phyloP scores from a whole-genome alignment of 1,140 invertebrate species.

The Neodiprion virginianus region DNA sequence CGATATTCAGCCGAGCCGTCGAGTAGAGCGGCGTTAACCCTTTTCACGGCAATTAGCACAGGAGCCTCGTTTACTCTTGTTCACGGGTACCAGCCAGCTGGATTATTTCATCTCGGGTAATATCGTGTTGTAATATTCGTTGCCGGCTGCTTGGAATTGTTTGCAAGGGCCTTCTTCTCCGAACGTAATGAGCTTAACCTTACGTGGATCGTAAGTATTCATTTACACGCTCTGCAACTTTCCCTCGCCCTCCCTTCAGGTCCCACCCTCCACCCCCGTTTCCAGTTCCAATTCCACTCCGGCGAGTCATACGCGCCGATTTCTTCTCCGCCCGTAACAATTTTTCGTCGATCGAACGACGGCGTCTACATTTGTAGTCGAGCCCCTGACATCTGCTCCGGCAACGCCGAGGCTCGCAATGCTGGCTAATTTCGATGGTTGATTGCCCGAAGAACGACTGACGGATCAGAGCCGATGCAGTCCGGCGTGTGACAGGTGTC shows the following conservation, averaged over 20 bases:
- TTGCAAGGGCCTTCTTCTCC: conserved; percentile 45
- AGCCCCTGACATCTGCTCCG: no score
- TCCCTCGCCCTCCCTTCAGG: conserved; percentile 10
- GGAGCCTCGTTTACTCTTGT: conserved; percentile 55
- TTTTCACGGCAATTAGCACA: conserved; percentile 57
- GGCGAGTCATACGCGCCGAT: no score
- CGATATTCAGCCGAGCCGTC: conserved; percentile 42
- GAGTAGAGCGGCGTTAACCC: conserved; percentile 48
- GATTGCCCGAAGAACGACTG: not conserved
- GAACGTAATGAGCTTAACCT: conserved; percentile 23
- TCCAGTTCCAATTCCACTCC: not conserved
- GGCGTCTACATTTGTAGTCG: no score
- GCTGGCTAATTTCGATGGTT: not conserved
- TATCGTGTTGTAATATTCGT: conserved; percentile 59
- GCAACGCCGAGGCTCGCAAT: no score
- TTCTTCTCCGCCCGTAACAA: no score
- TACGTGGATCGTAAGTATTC: conserved; percentile 4
- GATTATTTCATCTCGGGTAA: conserved; percentile 58
- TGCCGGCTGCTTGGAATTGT: conserved; percentile 57
- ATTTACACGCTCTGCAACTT: conserved; percentile 3
- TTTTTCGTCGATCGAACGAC: conserved; percentile 31
- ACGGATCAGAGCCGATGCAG: conserved; percentile 47
- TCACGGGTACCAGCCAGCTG: conserved; percentile 47
- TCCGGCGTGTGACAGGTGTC: conserved; percentile 51
- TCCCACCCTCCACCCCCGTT: conserved; percentile 18